These are phyloP conservation scores for Triplophysa rosa DNA, from an alignment of 2,113 vertebrate species.

Conservation along the genomic window DNA sequence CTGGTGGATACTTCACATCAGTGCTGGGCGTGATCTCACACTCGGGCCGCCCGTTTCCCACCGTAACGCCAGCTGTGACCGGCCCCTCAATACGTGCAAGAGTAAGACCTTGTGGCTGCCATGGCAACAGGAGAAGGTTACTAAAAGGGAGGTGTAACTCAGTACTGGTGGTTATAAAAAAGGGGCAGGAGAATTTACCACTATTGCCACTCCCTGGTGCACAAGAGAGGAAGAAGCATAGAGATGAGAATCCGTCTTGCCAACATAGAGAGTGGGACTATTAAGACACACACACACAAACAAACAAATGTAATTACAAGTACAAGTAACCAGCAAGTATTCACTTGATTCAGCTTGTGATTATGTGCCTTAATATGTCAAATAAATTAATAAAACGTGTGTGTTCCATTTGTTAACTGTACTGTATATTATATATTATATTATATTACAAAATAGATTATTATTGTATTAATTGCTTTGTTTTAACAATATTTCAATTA, in stretches of 20 bases:
- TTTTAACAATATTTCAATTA: too few relatives aligned
- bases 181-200: slow-evolving; percentile 71
- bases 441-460: too few relatives aligned
- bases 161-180: background rate
- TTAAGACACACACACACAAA: slow-evolving; percentile 13
- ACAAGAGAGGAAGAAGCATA: slow-evolving; percentile 90
- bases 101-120: slow-evolving; percentile 86
- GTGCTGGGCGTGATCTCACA: slow-evolving; percentile 90
- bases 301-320: background rate
- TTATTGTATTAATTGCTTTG: too few relatives aligned
- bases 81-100: slow-evolving; percentile 86
- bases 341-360: background rate
- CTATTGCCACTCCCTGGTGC: slow-evolving; percentile 81
- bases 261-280: slow-evolving; percentile 91
- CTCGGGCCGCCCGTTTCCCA: slow-evolving; percentile 81
- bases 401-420: too few relatives aligned
- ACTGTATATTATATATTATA: too few relatives aligned
- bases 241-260: slow-evolving; percentile 84
- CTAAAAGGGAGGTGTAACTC: background rate
- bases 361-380: background rate
- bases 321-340: background rate
- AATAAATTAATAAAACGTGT: too few relatives aligned
- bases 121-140: slow-evolving; percentile 33
- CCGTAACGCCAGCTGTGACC: slow-evolving; percentile 83
- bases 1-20: slow-evolving; percentile 85